Percentiles rank a stretch among this genome's conserved stretches.
phyloP scores from a whole-genome alignment of 2,113 vertebrate genomes.

The Chrysemys picta region DNA sequence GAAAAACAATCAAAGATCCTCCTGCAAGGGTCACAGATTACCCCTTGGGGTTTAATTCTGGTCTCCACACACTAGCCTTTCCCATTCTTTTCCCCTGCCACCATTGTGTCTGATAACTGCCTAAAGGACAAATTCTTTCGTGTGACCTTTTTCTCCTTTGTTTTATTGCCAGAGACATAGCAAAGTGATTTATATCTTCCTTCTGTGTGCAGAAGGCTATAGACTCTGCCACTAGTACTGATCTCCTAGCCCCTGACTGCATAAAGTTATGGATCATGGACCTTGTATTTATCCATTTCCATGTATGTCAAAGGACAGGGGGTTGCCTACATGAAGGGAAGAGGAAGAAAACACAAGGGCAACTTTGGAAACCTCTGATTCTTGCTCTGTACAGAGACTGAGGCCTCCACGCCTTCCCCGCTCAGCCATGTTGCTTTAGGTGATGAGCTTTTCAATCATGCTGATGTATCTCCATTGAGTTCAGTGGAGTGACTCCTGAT shows the following conservation, averaged over 20 bases:
- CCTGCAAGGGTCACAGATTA: neutral
- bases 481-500: neutral
- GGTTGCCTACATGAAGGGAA: neutral
- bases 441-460: accelerated
- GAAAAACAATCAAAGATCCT: neutral
- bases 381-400: neutral
- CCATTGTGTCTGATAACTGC: constrained; percentile 29
- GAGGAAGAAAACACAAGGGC: neutral
- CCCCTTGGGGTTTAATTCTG: neutral
- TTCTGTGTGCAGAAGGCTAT: constrained; percentile 27
- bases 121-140: constrained; percentile 16
- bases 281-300: constrained; percentile 28
- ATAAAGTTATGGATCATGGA: neutral
- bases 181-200: constrained; percentile 41
- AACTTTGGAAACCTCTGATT: neutral
- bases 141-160: constrained; percentile 22
- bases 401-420: neutral
- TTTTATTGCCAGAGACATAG: neutral
- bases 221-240: neutral
- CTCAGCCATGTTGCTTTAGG: accelerated
- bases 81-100: neutral
- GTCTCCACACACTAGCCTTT: constrained; percentile 6
- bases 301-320: neutral
- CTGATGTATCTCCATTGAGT: neutral
- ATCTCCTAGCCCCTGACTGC: constrained; percentile 42